These are phyloP conservation scores for Allolobophora icterica DNA, from an alignment of 2,888 invertebrate species.

Conservation along the genomic window DNA sequence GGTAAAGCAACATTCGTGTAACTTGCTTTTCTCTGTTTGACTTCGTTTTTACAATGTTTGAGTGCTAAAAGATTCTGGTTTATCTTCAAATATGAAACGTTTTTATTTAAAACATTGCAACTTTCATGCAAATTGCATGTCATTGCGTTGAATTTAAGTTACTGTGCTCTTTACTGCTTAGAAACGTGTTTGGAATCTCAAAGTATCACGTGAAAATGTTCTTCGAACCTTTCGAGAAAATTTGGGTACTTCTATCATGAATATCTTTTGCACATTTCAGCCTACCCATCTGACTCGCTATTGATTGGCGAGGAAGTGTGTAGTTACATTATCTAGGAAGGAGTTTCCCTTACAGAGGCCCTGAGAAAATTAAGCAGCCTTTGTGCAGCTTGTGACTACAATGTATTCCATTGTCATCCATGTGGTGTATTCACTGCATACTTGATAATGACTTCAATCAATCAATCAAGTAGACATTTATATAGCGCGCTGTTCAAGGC, in stretches of 20 bases:
- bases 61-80: too few species aligned
- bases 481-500: too few species aligned
- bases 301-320: neutral
- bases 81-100: too few species aligned
- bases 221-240: neutral
- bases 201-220: neutral
- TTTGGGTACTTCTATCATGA: neutral
- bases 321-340: neutral
- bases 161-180: neutral
- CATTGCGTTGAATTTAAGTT: neutral
- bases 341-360: neutral
- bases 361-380: neutral
- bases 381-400: too few species aligned
- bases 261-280: neutral
- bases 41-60: too few species aligned
- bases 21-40: neutral
- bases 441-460: too few species aligned
- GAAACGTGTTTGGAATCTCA: neutral
- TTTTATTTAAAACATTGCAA: too few species aligned
- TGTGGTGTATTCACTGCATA: too few species aligned
- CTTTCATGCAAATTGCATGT: too few species aligned
- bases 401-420: too few species aligned
- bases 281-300: neutral
- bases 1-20: neutral
- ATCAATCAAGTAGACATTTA: too few species aligned